These are phyloP conservation scores for Cryptomyrus ogoouensis DNA, from an alignment of 2,113 vertebrate genomes.

Conservation along the genomic window DNA sequence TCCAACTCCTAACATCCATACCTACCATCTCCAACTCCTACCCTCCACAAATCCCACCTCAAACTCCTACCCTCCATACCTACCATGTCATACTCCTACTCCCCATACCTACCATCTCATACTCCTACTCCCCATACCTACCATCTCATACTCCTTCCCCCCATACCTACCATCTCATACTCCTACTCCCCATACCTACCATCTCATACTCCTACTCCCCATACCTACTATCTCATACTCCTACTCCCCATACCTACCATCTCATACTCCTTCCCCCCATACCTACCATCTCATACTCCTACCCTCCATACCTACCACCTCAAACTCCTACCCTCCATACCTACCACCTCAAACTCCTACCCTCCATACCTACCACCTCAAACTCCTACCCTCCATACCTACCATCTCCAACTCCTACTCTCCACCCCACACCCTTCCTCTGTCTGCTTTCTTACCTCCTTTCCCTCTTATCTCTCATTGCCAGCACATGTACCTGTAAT, in stretches of 20 bases:
- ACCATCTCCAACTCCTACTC: not conserved
- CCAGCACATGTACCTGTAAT: not conserved
- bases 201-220: not conserved
- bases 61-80: too few species aligned
- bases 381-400: not conserved
- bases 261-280: not conserved
- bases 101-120: too few species aligned
- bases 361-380: too few species aligned
- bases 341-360: not conserved
- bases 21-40: not conserved
- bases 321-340: too few species aligned
- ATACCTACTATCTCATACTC: not conserved
- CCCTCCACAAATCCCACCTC: not conserved
- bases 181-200: too few species aligned
- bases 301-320: too few species aligned
- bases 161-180: not conserved
- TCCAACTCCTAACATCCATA: not conserved
- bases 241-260: not conserved
- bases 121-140: too few species aligned
- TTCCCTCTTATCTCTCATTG: not conserved
- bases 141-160: too few species aligned
- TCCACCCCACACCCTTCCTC: not conserved
- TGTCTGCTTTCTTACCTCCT: not conserved
- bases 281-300: not conserved
- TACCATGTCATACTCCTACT: too few species aligned